Percentiles rank a stretch among this genome's conserved stretches.
Conservation (phyloP, 2,797 vertebrate species). For the Leptoclinus maculatus region DNA sequence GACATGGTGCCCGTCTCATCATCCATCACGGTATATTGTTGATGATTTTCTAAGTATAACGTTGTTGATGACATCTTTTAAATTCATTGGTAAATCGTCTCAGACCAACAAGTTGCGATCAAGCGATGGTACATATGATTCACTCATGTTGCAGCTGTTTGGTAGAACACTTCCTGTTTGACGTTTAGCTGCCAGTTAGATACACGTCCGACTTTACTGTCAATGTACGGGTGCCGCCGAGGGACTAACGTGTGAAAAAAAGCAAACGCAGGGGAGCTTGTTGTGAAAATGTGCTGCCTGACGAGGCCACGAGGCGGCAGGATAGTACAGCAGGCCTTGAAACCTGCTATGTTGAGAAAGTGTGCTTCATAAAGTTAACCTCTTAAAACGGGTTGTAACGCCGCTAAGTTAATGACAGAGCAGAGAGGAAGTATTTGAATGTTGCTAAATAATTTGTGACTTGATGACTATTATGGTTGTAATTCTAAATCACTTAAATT, state of each 20-base stretch:
- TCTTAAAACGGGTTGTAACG: neutral
- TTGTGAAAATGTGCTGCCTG: accelerated
- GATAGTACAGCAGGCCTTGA: neutral
- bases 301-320: conserved; percentile 59
- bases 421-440: neutral
- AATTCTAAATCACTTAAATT: neutral
- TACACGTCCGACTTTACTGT: conserved; percentile 80
- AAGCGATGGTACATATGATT: conserved; percentile 2
- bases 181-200: conserved; percentile 25
- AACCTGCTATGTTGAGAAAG: too few species aligned
- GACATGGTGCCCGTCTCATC: conserved; percentile 61
- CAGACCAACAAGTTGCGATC: neutral
- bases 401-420: conserved; percentile 16
- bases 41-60: conserved; percentile 73
- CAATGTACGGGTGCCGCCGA: conserved; percentile 72
- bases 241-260: conserved; percentile 30
- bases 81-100: conserved; percentile 74
- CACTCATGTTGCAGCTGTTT: conserved; percentile 10
- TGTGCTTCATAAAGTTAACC: neutral
- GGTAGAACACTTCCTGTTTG: conserved; percentile 28
- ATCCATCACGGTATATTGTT: conserved; percentile 59
- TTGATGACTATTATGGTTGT: neutral
- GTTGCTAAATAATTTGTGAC: neutral
- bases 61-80: conserved; percentile 71
- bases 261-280: accelerated